Base-by-base conservation (phyloP, 2,113 vertebrate species). In the Sprattus sprattus region DNA sequence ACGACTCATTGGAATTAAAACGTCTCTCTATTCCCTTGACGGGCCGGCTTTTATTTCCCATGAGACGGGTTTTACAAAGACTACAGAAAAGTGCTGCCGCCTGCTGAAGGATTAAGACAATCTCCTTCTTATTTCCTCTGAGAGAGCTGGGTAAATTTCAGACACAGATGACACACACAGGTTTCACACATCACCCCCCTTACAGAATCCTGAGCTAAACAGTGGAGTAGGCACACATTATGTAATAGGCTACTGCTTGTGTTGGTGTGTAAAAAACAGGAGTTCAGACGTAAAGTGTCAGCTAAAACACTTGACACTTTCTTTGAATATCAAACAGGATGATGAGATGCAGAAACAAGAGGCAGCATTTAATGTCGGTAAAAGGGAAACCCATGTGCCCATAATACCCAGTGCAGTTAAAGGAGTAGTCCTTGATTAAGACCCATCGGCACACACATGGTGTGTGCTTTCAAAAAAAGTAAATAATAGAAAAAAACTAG, bases 101-200 rank as follows among this genome's bases (percentile, higher is more conserved):
- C 81, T 82, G 85, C 83, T 39, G 54, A 57, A 6, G 87, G 90
- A 93, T 93, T 93, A 91, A 90, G 81, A 82, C 50, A 87, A 90
- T 85, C 88, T 49, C n/a, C 86, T 83, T 71, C 88, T 94, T 90
- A 89, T 94, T 95, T 95, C 94, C 93, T 94, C 91, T 75, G 0
- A 93, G 91, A 94, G 91, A 82, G 44, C 45, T 18, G 83, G 60
- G 89, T 87, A 92, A 92, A 93, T 94, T 92, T 93, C 89, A 93
- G 84, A 78, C 87, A 85, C 78, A 75, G 60, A 88, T 85, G 85
- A 86, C 86, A 81, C 25, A 52, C 50, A 82, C 45, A 84, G 82
- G 22, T 67, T 49, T 67, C 45, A 11, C 18, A 83, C 75, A 71
- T 50, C 64, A 78, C 20, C 32, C 50, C 85, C 81, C 60, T 71